A percentile compares a stretch with the other conserved stretches of the same genome.
phyloP scores from a whole-genome alignment of 2,888 invertebrate species.

The Gandaritis pyraliata region DNA sequence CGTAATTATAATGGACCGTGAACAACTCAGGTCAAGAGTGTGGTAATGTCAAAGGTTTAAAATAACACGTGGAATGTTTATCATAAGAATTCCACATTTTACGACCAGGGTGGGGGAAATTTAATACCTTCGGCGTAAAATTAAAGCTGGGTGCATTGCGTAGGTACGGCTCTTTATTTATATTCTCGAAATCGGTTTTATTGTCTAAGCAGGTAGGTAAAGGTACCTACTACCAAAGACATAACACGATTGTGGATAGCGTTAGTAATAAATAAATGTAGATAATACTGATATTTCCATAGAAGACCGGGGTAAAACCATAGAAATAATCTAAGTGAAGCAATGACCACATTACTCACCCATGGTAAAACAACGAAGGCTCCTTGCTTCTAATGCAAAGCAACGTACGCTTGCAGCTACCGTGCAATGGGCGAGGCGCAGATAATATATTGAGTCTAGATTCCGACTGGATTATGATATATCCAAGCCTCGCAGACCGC shows the following conservation, averaged over 20 bases:
- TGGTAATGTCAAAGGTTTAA: slow-evolving; percentile 62
- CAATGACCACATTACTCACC: neutral
- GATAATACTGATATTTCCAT: no score
- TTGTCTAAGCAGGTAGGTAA: slow-evolving; percentile 5
- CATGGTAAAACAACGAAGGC: slow-evolving; percentile 28
- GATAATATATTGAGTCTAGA: slow-evolving; percentile 52
- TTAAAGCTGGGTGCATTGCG: slow-evolving; percentile 41
- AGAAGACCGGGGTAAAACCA: no score
- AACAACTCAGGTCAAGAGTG: slow-evolving; percentile 60
- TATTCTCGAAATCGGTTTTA: slow-evolving; percentile 11
- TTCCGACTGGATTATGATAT: slow-evolving; percentile 54
- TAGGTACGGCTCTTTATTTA: slow-evolving; percentile 26
- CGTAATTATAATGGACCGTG: slow-evolving; percentile 62
- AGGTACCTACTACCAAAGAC: no score
- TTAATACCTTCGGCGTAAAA: slow-evolving; percentile 40
- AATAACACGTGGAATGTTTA: slow-evolving; percentile 68
- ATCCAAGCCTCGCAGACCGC: slow-evolving; percentile 43
- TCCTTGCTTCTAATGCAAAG: slow-evolving; percentile 43
- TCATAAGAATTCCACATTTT: slow-evolving; percentile 62
- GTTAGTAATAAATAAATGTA: no score
- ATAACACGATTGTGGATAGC: no score
- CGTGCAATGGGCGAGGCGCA: slow-evolving; percentile 44
- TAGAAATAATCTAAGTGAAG: no score
- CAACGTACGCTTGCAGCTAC: slow-evolving; percentile 45
- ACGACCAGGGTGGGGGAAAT: slow-evolving; percentile 53